Evolutionary conservation across 2,888 invertebrate genomes (phyloP).

Genomic region (Drosophila quasianomalipes): DNA sequence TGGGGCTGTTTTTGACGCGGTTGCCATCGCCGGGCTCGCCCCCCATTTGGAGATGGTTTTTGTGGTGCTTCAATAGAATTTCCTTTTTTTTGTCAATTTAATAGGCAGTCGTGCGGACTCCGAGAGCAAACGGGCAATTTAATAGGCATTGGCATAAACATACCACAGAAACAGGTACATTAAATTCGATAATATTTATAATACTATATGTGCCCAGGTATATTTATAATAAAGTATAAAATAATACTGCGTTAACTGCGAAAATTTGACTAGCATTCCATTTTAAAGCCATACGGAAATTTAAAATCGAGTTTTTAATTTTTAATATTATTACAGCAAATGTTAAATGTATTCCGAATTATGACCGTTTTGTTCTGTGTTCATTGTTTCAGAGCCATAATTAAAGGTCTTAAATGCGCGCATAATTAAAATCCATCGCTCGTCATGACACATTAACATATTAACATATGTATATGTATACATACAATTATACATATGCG

Average conservation of each 20-base stretch:
- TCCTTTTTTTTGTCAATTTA: slow-evolving; percentile 4
- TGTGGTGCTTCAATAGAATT: slow-evolving; percentile 44
- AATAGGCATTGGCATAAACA: background rate
- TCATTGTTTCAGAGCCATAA: slow-evolving; percentile 41
- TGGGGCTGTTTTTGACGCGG: slow-evolving; percentile 43
- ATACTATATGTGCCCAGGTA: background rate
- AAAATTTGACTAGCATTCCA: background rate
- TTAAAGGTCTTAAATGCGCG: slow-evolving; percentile 54
- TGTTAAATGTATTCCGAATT: slow-evolving; percentile 14
- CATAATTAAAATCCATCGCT: slow-evolving; percentile 61
- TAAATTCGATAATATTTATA: slow-evolving; percentile 2
- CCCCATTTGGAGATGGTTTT: slow-evolving; percentile 30
- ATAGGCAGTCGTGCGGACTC: background rate
- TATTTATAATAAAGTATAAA: background rate
- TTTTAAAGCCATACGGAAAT: slow-evolving; percentile 6
- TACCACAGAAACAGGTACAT: background rate
- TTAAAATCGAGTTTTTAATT: slow-evolving; percentile 10
- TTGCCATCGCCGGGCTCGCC: slow-evolving; percentile 4
- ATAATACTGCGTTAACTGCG: background rate
- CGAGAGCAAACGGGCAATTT: background rate
- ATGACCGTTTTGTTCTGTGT: background rate
- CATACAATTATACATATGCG: slow-evolving; percentile 12
- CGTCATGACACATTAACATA: slow-evolving; percentile 47
- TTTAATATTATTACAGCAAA: slow-evolving; percentile 11
- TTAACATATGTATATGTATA: slow-evolving; percentile 28